Evolutionary conservation across 2,888 invertebrate genomes (phyloP), one percentile per base, ranked within the genome.

Genomic region (Agelastica alni): DNA sequence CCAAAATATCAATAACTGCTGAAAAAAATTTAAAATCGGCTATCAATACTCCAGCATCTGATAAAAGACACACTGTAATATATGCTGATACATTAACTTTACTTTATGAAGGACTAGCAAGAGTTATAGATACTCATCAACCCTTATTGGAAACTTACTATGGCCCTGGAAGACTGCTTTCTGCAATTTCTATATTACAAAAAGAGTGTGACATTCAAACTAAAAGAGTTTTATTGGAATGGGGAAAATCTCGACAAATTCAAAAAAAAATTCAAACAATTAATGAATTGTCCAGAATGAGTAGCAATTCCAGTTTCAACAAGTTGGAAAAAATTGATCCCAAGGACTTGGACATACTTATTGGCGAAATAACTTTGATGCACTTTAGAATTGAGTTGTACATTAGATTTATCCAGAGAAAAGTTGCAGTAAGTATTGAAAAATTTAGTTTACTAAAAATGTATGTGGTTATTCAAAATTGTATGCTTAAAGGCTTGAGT

Each of bases 351-450:
- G 98, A 98, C 79, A 84, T 89, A 0, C 80, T 93, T 36, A 84
- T 98, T 53, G 88, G 89, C 0, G 98, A 99, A 79, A 84, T 97
- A 53, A 94, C 96, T 0, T 81, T 95, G 41, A 88, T 96, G 79
- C 95, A 95, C 78, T 88, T 93, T 1, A 81, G 96, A 61, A 84
- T 91, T n/a, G 91, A 93, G 70, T 80, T 98, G 14, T 99, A 97
- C 76, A 86, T 93, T 65, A 82, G 89, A 63, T 99, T 98, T 79
- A 80, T 98, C 57, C 81, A 85, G 45, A 81, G 93, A 54, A 83
- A 93, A 70, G 80, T 90, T 13, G 81, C 81, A 74, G 91, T 90
- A 73, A 78, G 77, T 73, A 45, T 18, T 18, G n/a, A n/a, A n/a
- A n/a, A n/a, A n/a, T n/a, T n/a, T n/a, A n/a, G n/a, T n/a, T n/a